Percentiles rank a stretch among this genome's conserved stretches.
Evolutionary conservation across 2,113 vertebrate genomes (phyloP).

Genomic region (Podarcis raffonei): DNA sequence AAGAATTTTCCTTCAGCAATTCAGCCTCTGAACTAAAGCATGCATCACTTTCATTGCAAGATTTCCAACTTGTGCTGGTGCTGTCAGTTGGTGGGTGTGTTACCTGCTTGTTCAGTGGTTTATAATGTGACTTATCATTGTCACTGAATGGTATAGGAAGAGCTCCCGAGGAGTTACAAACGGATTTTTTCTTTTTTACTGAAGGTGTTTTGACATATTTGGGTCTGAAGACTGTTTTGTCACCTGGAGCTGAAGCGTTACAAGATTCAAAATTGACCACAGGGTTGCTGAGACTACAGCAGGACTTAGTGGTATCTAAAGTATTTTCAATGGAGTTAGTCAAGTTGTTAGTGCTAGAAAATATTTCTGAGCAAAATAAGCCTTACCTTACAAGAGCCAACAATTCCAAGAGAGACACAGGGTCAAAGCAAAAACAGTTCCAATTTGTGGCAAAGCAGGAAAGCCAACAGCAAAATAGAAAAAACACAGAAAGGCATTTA

Average conservation of each 20-base stretch:
- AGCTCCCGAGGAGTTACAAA: constrained; percentile 59
- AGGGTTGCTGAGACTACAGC: constrained; percentile 65
- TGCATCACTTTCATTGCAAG: constrained; percentile 63
- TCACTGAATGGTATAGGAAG: constrained; percentile 62
- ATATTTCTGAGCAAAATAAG: constrained; percentile 80
- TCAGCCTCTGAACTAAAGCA: constrained; percentile 40
- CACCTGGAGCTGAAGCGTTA: constrained; percentile 58
- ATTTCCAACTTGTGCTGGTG: constrained; percentile 52
- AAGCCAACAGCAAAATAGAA: constrained; percentile 73
- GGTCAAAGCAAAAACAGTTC: constrained; percentile 51
- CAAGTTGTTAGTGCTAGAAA: constrained; percentile 61
- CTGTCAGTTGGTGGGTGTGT: constrained; percentile 47
- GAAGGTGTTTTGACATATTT: constrained; percentile 59
- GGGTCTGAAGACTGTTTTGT: constrained; percentile 56
- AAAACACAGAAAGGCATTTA: constrained; percentile 89
- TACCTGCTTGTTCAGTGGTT: constrained; percentile 47
- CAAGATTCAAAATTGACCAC: constrained; percentile 63
- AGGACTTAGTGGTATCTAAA: constrained; percentile 50
- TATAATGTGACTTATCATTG: constrained; percentile 57
- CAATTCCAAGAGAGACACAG: constrained; percentile 75
- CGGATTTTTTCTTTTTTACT: constrained; percentile 68
- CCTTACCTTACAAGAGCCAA: constrained; percentile 99
- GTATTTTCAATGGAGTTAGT: constrained; percentile 52
- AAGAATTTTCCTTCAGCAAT: constrained; percentile 49
- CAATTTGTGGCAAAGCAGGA: constrained; percentile 68